Evolutionary conservation across 2,888 invertebrate species (phyloP).

Genomic region (Loripinus fragilis): DNA sequence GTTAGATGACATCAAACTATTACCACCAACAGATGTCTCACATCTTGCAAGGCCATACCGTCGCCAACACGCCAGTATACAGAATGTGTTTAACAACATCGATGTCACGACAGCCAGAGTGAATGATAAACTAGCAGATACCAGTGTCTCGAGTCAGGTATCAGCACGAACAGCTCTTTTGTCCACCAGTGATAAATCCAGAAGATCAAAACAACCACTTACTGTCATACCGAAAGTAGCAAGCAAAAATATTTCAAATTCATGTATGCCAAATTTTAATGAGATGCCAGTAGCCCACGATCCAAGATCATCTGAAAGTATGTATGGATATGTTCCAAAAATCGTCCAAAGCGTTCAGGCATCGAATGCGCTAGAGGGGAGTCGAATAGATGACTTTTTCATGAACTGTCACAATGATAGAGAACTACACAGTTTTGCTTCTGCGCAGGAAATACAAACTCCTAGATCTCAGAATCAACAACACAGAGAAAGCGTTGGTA

Average conservation of each 20-base stretch:
- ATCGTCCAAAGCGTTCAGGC: slow-evolving; percentile 63
- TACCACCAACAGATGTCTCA: slow-evolving; percentile 2
- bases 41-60: slow-evolving; percentile 10
- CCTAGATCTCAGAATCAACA: not conserved
- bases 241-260: not conserved
- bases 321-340: slow-evolving; percentile 68
- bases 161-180: not conserved
- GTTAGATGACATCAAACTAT: slow-evolving; percentile 28
- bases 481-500: not conserved
- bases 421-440: slow-evolving; percentile 59
- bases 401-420: slow-evolving; percentile 49
- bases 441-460: slow-evolving; percentile 11
- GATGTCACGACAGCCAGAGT: too few relatives aligned
- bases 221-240: not conserved
- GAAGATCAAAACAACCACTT: not conserved
- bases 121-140: not conserved
- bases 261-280: not conserved
- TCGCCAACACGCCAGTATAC: not conserved
- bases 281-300: not conserved
- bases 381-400: slow-evolving; percentile 65
- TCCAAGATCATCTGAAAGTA: slow-evolving; percentile 47
- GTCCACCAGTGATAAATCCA: not conserved
- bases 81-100: not conserved
- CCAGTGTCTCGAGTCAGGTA: not conserved
- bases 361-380: slow-evolving; percentile 63